Evolutionary conservation across 2,113 vertebrate species (phyloP).

Genomic region (Takifugu bimaculatus): DNA sequence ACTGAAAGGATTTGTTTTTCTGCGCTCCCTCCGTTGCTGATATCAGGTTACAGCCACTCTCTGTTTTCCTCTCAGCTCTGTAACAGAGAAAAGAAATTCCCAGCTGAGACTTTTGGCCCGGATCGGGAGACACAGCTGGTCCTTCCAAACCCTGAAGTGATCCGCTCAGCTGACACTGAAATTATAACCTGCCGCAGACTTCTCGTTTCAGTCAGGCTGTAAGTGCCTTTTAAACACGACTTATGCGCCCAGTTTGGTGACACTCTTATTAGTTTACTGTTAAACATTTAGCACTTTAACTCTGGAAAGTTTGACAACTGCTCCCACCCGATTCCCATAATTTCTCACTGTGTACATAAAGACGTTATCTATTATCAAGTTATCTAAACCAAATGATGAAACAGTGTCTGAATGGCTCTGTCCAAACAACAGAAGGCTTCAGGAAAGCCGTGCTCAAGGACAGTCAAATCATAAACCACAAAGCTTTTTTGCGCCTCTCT

Average conservation of each 20-base stretch:
- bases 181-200: slow-evolving; percentile 31
- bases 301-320: slow-evolving; percentile 10
- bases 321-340: slow-evolving; percentile 26
- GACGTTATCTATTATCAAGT: background rate
- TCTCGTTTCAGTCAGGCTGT: slow-evolving; percentile 13
- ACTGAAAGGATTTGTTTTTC: slow-evolving; percentile 48
- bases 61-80: slow-evolving; percentile 47
- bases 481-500: background rate
- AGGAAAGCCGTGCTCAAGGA: background rate
- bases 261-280: slow-evolving; percentile 1
- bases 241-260: slow-evolving; percentile 13
- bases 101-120: slow-evolving; percentile 34
- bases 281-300: slow-evolving; percentile 13
- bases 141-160: slow-evolving; percentile 18
- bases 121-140: slow-evolving; percentile 47
- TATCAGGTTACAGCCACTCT: slow-evolving; percentile 49
- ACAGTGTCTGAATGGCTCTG: background rate
- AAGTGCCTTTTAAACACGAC: slow-evolving; percentile 23
- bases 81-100: slow-evolving; percentile 34
- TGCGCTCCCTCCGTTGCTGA: slow-evolving; percentile 9
- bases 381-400: slow-evolving; percentile 22
- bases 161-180: slow-evolving; percentile 27
- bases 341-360: slow-evolving; percentile 3
- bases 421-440: too few relatives aligned
- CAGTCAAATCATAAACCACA: slow-evolving; percentile 14